Conservation (phyloP, 2,797 vertebrate species). For the Notoglanidium macrostoma region DNA sequence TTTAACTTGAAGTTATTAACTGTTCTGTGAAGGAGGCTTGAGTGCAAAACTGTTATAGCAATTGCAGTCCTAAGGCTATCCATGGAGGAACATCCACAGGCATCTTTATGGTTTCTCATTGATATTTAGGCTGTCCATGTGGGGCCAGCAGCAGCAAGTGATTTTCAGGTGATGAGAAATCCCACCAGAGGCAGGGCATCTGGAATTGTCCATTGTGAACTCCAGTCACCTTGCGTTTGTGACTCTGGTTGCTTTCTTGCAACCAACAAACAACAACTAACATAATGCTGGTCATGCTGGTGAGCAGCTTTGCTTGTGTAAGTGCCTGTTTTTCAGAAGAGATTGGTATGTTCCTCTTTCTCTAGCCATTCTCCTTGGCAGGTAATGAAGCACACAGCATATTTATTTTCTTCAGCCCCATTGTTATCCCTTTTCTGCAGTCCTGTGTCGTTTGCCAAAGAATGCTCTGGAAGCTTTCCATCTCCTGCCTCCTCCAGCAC, state of each 20-base stretch:
- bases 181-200: background rate
- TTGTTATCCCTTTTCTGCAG: conserved; percentile 5
- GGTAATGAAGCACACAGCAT: background rate
- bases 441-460: background rate
- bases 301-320: background rate
- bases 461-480: background rate
- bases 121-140: background rate
- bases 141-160: background rate
- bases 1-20: background rate
- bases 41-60: background rate
- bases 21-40: background rate
- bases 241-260: background rate
- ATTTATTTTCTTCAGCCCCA: conserved; percentile 3
- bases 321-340: conserved; percentile 2
- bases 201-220: background rate
- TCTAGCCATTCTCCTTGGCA: conserved; percentile 1
- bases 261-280: background rate
- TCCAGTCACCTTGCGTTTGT: background rate
- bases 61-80: background rate
- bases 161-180: background rate
- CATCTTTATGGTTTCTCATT: background rate
- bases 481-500: background rate
- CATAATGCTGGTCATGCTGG: background rate
- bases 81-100: background rate
- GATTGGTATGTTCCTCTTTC: conserved; percentile 12